Percentiles rank a stretch among this genome's conserved stretches.
phyloP scores from a whole-genome alignment of 2,797 vertebrate genomes.

The Brotogeris chrysoptera region DNA sequence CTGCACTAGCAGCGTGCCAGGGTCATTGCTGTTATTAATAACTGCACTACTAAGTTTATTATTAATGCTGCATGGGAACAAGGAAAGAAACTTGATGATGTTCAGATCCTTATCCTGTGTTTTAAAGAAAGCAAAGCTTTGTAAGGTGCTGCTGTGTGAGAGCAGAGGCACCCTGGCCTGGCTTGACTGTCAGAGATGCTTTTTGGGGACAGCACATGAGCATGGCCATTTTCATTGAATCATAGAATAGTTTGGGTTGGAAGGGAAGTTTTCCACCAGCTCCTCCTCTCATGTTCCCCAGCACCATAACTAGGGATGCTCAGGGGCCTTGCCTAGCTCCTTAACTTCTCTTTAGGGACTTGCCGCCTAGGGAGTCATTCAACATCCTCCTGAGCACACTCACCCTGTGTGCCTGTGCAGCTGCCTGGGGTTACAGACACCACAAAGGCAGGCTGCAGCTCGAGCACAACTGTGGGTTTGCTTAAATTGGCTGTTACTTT shows the following conservation, averaged over 20 bases:
- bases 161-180: neutral
- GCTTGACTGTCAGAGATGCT: rapidly evolving
- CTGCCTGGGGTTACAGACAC: neutral
- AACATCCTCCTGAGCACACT: neutral
- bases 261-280: neutral
- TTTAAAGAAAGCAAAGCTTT: neutral
- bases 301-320: rapidly evolving
- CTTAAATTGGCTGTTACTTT: neutral
- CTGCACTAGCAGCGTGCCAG: rapidly evolving
- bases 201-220: neutral
- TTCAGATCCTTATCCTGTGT: neutral
- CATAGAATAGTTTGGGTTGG: neutral
- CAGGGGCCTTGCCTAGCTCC: rapidly evolving
- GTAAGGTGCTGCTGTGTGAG: neutral
- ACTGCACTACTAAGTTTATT: neutral
- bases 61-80: neutral
- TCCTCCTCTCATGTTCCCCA: neutral
- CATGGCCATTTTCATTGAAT: rapidly evolving
- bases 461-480: neutral
- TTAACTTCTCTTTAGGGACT: rapidly evolving
- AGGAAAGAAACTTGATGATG: neutral
- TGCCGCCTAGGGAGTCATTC: neutral
- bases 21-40: neutral
- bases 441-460: neutral
- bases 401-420: rapidly evolving